phyloP scores from a whole-genome alignment of 2,888 invertebrate genomes.

The Girardia tigrina region DNA sequence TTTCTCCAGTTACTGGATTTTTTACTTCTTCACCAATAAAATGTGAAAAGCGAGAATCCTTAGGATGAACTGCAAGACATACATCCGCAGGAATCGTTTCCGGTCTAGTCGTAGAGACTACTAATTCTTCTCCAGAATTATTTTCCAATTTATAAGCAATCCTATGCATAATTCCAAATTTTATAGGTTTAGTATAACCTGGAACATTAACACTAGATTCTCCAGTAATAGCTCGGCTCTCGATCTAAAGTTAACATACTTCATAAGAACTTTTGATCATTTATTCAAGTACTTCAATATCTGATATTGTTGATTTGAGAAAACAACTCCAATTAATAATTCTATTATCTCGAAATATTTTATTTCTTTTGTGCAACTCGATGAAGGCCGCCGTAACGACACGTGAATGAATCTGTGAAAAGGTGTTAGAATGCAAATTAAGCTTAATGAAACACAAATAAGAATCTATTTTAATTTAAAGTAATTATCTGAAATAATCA shows the following conservation, averaged over 20 bases:
- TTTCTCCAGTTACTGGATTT: slow-evolving; percentile 54
- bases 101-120: slow-evolving; percentile 76
- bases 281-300: slow-evolving; percentile 64
- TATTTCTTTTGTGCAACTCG: slow-evolving; percentile 62
- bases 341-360: slow-evolving; percentile 54
- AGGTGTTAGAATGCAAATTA: too few species aligned
- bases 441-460: too few species aligned
- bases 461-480: too few species aligned
- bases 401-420: slow-evolving; percentile 58
- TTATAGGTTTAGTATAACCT: slow-evolving; percentile 50
- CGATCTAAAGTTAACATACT: too few species aligned
- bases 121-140: slow-evolving; percentile 54
- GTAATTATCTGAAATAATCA: too few species aligned
- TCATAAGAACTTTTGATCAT: background rate
- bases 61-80: slow-evolving; percentile 79
- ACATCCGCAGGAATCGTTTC: slow-evolving; percentile 88
- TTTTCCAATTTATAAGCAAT: slow-evolving; percentile 46
- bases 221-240: slow-evolving; percentile 40
- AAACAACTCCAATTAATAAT: slow-evolving; percentile 83
- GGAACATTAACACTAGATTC: slow-evolving; percentile 41
- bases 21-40: slow-evolving; percentile 58
- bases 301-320: slow-evolving; percentile 70
- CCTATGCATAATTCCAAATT: slow-evolving; percentile 65
- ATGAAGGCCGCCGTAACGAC: slow-evolving; percentile 76
- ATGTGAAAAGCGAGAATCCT: slow-evolving; percentile 54